Base-by-base conservation (phyloP, 2,888 invertebrate species). In the Drosophila sordidapex region DNA sequence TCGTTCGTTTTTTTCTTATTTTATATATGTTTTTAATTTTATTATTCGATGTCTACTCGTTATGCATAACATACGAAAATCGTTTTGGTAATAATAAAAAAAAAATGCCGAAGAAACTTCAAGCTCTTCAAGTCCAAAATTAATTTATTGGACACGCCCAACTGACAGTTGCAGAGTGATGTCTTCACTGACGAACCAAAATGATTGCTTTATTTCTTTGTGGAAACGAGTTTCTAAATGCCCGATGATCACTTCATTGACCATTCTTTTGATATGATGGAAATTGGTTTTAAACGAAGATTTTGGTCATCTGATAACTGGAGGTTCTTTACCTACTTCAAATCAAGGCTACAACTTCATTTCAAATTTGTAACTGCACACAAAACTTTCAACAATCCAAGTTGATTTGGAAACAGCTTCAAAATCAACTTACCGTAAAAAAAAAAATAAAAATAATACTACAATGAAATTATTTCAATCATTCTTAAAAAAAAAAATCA, bases 121-220 rank as follows among this genome's bases (percentile, higher is more conserved):
- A 56, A 29, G 38, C 38, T 29, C 15, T 33, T 40, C 48, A 52
- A 60, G 53, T 54, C 65, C 33, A 71, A 75, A 75, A 75, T 72
- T 61, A 67, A 79, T 79, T 70, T 68, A 76, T 79, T 57, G 62
- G 74, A 70, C 70, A 79, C 74, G 75, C 69, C 71, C 53, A 57
- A 54, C 59, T 79, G 79, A 79, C 79, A 79, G 74, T 61, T 74
- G 43, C 54, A 43, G 64, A 63, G 43, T 70, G 79, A 77, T 76
- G 79, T 79, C 77, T 79, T 71, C 38, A 70, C 57, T 35, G 15
- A 18, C 10, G 1, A 13, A 13, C 54, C 5, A n/a, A 51, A 18
- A n/a, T 31, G 51, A 6, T 11, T 49, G 15, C 11, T 18, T 49
- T 6, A 27, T 49, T 18, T 36, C 0, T 11, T 27, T 38, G 38